Evolutionary conservation across 2,888 invertebrate species (phyloP).

Genomic region (Pristionchus maxplancki): DNA sequence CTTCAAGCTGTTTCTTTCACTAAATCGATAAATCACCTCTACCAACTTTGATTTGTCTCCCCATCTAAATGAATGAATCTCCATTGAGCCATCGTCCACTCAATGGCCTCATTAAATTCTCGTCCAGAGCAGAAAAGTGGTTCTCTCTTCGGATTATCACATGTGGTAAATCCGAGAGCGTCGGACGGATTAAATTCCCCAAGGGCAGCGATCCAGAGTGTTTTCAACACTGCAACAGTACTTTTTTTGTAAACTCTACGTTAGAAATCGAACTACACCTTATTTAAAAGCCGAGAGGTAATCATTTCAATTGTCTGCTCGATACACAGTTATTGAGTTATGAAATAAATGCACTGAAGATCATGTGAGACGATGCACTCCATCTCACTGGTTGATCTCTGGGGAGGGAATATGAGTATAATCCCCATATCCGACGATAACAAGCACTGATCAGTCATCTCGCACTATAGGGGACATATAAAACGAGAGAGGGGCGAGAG

Average conservation of each 20-base stretch:
- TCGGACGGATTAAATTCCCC: not conserved
- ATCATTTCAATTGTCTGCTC: too few species aligned
- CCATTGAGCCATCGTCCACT: not conserved
- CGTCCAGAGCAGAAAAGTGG: not conserved
- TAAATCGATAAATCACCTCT: too few species aligned
- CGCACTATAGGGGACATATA: not conserved
- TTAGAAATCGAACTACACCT: too few species aligned
- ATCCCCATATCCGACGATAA: conserved; percentile 4
- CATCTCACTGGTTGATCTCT: not conserved
- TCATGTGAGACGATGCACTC: not conserved
- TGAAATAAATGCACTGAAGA: not conserved
- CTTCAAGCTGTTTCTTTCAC: too few species aligned
- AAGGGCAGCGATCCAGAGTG: not conserved
- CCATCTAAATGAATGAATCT: too few species aligned
- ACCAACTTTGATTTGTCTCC: too few species aligned
- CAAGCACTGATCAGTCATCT: not conserved
- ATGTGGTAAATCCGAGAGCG: not conserved
- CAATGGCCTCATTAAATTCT: not conserved
- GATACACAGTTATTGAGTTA: too few species aligned
- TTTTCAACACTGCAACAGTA: not conserved
- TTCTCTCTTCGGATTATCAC: not conserved
- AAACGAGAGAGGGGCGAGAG: not conserved
- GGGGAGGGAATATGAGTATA: not conserved
- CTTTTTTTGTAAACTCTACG: too few species aligned
- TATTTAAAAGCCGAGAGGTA: too few species aligned